phyloP scores from a whole-genome alignment of 2,888 invertebrate species.

The Pollenia griseotomentosa region DNA sequence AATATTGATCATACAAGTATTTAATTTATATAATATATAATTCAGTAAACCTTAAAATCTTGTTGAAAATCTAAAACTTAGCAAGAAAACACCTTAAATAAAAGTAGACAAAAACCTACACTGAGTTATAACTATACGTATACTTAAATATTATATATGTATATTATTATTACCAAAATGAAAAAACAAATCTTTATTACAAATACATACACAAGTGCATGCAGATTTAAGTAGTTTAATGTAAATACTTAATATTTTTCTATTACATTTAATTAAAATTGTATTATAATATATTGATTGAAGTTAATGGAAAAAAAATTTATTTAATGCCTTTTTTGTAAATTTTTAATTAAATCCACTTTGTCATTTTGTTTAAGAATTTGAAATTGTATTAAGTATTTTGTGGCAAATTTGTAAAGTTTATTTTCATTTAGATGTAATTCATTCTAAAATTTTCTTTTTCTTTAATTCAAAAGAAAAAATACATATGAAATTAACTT shows the following conservation, averaged over 20 bases:
- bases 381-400: conserved; percentile 49
- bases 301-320: too few relatives aligned
- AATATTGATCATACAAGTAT: background rate
- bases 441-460: too few relatives aligned
- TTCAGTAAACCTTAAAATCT: background rate
- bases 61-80: conserved; percentile 16
- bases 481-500: conserved; percentile 1
- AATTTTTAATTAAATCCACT: background rate
- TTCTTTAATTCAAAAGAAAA: background rate
- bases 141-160: conserved; percentile 7
- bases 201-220: conserved; percentile 8
- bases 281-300: background rate
- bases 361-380: conserved; percentile 25
- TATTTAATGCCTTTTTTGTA: too few relatives aligned
- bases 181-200: conserved; percentile 33
- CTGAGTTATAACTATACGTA: conserved; percentile 20
- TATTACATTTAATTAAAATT: conserved; percentile 21
- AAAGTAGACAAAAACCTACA: background rate
- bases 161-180: conserved; percentile 7
- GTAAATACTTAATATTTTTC: conserved; percentile 39
- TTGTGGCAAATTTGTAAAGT: conserved; percentile 15
- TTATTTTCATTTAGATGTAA: too few relatives aligned
- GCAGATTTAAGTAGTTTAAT: conserved; percentile 53
- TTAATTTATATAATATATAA: background rate
- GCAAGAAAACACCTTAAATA: background rate